Base-by-base conservation (phyloP, 2,797 vertebrate genomes). In the Lepidocolaptes lacrymiger region DNA sequence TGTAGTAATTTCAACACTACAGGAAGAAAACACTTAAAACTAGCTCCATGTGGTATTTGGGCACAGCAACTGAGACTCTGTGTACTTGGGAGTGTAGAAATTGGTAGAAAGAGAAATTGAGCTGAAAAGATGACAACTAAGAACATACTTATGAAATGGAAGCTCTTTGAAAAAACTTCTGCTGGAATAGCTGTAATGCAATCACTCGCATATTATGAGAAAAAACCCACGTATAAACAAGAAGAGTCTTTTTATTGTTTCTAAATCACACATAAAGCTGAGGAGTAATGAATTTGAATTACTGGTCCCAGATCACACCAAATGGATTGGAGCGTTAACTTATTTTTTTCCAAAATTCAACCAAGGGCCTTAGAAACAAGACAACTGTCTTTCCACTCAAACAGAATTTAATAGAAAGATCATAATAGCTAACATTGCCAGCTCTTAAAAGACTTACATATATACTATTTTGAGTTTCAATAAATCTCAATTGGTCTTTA, bases 21-120 rank as follows among this genome's bases (percentile, higher is more conserved):
- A 64, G 82, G 72, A 94, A 91, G 37, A 74, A 64, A 92, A 88
- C 13, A 56, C 85, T 93, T 91, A 71, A 85, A 92, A 64, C 9
- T 85, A 83, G 75, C 64, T 82, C 58, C 79, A 89, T 46, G 44
- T 74, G 72, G 63, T 82, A 74, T 37, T 80, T 32, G 5, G 56
- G 75, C 64, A 83, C 49, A 89, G 68, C 85, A 72, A 64, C 20
- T 37, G 13, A 91, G 68, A 74, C 56, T 61, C 21, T 67, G 12
- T 64, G 54, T 91, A 71, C 48, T 85, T 93, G 87, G 85, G 75
- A 92, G 28, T 18, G 32, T 49, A 67, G 43, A 83, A 93, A 89
- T 72, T 17, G 85, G 37, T 39, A 92, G 76, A 89, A 92, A 85
- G 89, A 89, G 78, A 91, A 94, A 83, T 8, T 5, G 2, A 88